Conservation (phyloP, 2,888 invertebrate species). For the Cancer borealis region DNA sequence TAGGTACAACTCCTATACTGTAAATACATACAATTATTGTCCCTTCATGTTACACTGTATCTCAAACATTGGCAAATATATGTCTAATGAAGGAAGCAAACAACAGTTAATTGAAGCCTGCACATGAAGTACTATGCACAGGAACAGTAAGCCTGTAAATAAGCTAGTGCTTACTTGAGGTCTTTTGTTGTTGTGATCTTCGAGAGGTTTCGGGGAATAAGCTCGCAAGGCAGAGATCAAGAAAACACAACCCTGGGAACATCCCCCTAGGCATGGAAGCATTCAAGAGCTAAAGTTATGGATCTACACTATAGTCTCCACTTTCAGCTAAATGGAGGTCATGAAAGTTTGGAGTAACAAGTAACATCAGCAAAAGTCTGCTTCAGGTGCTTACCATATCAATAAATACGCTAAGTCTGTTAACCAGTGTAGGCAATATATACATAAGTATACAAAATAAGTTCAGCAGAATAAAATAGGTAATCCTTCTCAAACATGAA, state of each 20-base stretch:
- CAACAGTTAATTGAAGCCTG: conserved; percentile 2
- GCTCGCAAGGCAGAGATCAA: conserved; percentile 28
- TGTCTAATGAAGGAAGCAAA: conserved; percentile 38
- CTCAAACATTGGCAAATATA: conserved; percentile 33
- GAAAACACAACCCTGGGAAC: neutral
- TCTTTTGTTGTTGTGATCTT: conserved; percentile 28
- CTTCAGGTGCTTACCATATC: conserved; percentile 6
- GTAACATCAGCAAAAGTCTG: neutral
- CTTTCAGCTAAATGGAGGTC: neutral
- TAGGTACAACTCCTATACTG: neutral
- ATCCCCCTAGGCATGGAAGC: conserved; percentile 50
- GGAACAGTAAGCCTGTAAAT: conserved; percentile 43
- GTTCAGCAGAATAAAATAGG: conserved; percentile 1
- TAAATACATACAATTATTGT: conserved; percentile 53
- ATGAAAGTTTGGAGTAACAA: conserved; percentile 30
- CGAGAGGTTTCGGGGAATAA: neutral
- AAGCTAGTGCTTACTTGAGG: conserved; percentile 21
- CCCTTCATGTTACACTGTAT: conserved; percentile 47
- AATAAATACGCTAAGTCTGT: conserved; percentile 41
- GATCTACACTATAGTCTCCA: neutral
- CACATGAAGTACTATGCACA: conserved; percentile 38
- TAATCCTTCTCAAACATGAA: neutral
- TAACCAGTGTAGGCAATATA: conserved; percentile 35
- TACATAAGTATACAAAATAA: conserved; percentile 44
- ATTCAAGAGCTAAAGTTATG: conserved; percentile 39